Evolutionary conservation across 1,140 invertebrate species (phyloP), one percentile per base, ranked within the genome.

Genomic region (Aradophagus sp.): DNA sequence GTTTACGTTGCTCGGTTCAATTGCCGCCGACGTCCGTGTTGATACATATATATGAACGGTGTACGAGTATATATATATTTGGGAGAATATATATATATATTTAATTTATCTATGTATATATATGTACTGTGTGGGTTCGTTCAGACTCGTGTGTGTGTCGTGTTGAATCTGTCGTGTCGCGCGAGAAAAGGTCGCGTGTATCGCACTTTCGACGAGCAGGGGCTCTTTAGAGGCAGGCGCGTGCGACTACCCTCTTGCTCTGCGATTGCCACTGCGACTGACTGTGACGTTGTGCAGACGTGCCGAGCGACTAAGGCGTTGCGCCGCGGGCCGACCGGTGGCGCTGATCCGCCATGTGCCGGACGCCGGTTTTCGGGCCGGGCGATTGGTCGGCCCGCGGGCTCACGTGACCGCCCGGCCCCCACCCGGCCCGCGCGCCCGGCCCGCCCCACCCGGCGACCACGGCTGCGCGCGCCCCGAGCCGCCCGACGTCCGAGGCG

Each of bases 251-350:
- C 80, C 80, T 81, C 79, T 77, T 75, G 75, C 74, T 80, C 81
- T 80, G n/a, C 81, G 80, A 78, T 71, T 82, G 77, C 73, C 77
- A 79, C 82, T 84, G 83, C 80, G 82, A 84, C 80, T 84, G 81
- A 83, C 79, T 83, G 80, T 79, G 77, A 81, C 76, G 77, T 73
- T 81, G 76, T 80, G 80, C 79, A 78, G 75, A 80, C 77, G 78
- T 74, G 79, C 80, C 80, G 79, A 78, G 78, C 58, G 38, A 79
- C 81, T 81, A 53, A 63, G 31, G 48, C 56, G 36, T 39, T 27
- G 38, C 48, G 55, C 56, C 34, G 41, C 4, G 16, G 15, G 34
- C 56, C 62, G 62, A 50, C 58, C 61, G 65, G 47, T 55, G 31
- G 59, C 59, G 59, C 59, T 53, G 29, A 29, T 61, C 59, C 62